Evolutionary conservation across 2,888 invertebrate species (phyloP).

Genomic region (Sthenelais limicola): DNA sequence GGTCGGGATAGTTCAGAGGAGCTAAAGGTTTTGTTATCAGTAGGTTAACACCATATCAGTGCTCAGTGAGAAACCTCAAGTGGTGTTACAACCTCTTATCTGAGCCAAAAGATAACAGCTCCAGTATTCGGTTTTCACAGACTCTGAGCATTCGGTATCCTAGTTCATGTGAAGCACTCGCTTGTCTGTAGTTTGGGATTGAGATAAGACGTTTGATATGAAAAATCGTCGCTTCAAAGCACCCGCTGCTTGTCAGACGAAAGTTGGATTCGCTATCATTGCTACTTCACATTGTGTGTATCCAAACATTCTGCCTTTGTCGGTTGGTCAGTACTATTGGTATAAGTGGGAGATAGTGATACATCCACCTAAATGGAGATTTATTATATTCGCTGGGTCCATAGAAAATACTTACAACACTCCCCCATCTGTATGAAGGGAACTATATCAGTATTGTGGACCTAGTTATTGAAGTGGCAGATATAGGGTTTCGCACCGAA

Average conservation of each 20-base stretch:
- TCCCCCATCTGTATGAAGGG: too few relatives aligned
- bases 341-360: too few relatives aligned
- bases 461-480: too few relatives aligned
- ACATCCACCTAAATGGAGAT: too few relatives aligned
- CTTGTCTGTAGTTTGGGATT: constrained; percentile 8
- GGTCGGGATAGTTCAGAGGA: too few relatives aligned
- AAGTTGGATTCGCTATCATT: neutral
- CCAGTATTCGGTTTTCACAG: constrained; percentile 23
- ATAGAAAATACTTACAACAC: too few relatives aligned
- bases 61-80: constrained; percentile 7
- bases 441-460: too few relatives aligned
- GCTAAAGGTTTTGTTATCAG: too few relatives aligned
- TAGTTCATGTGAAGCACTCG: neutral
- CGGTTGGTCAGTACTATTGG: neutral
- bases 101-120: constrained; percentile 7
- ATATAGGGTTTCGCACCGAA: constrained; percentile 3
- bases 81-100: constrained; percentile 34
- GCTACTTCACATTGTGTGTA: neutral
- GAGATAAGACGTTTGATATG: constrained; percentile 29
- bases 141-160: neutral
- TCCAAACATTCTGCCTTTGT: constrained; percentile 23
- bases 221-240: constrained; percentile 13
- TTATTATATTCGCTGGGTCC: too few relatives aligned
- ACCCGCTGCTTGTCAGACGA: neutral
- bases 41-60: constrained; percentile 20